Percentiles rank a stretch among this genome's conserved stretches.
Evolutionary conservation across 2,113 vertebrate genomes (phyloP).

Genomic region (Dasyurus viverrinus): DNA sequence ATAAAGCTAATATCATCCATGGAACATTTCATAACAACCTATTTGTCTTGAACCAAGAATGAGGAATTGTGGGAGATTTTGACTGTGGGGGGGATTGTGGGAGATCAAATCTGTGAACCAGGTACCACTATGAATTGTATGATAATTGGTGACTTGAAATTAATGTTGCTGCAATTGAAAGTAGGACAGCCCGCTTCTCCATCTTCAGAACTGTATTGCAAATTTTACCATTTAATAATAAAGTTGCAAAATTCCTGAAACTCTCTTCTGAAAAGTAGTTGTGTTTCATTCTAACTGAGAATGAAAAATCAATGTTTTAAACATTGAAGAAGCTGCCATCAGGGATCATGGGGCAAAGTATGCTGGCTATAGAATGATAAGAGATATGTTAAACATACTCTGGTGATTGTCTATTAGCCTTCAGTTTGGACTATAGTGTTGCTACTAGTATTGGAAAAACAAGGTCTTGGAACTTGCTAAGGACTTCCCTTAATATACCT

Average conservation of each 20-base stretch:
- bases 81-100: constrained; percentile 90
- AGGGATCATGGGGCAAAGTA: constrained; percentile 90
- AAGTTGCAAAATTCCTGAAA: constrained; percentile 91
- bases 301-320: constrained; percentile 83
- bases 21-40: constrained; percentile 88
- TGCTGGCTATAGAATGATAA: constrained; percentile 92
- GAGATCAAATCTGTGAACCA: constrained; percentile 88
- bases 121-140: constrained; percentile 77
- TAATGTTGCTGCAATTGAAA: constrained; percentile 85
- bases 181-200: constrained; percentile 81
- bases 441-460: constrained; percentile 96
- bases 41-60: constrained; percentile 87
- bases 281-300: constrained; percentile 92
- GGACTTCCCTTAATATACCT: constrained; percentile 96
- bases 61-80: constrained; percentile 89
- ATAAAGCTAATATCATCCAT: constrained; percentile 83
- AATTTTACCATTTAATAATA: constrained; percentile 91
- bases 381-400: constrained; percentile 90
- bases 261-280: constrained; percentile 88
- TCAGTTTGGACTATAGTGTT: constrained; percentile 95
- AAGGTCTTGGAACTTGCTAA: constrained; percentile 96
- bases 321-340: constrained; percentile 85
- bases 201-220: constrained; percentile 88
- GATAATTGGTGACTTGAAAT: constrained; percentile 80
- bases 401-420: constrained; percentile 98